phyloP scores from a whole-genome alignment of 2,888 invertebrate species.

The Ischnus inquisitorius region DNA sequence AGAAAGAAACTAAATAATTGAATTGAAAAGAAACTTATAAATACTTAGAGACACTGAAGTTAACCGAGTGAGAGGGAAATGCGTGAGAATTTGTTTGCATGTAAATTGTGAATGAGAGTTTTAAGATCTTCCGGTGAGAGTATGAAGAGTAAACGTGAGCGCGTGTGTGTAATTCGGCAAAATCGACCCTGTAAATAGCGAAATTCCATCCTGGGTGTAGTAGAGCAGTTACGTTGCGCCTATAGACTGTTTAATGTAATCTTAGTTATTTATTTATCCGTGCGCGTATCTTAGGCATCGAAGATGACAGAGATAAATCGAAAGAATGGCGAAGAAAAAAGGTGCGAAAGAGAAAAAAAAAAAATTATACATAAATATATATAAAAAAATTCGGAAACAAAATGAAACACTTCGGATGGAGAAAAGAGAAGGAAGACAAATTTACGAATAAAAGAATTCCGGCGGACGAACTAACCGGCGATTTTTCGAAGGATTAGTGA shows the following conservation, averaged over 20 bases:
- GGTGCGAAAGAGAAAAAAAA: slow-evolving; percentile 47
- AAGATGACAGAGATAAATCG: slow-evolving; percentile 10
- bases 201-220: slow-evolving; percentile 72
- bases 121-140: slow-evolving; percentile 46
- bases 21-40: slow-evolving; percentile 35
- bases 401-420: slow-evolving; percentile 63
- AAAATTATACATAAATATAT: slow-evolving; percentile 32
- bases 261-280: slow-evolving; percentile 85
- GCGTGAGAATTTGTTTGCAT: slow-evolving; percentile 60
- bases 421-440: slow-evolving; percentile 44
- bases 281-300: slow-evolving; percentile 67
- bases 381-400: slow-evolving; percentile 68
- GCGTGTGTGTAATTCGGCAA: slow-evolving; percentile 24
- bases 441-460: slow-evolving; percentile 17
- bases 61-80: slow-evolving; percentile 30
- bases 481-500: slow-evolving; percentile 49
- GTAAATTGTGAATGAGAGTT: slow-evolving; percentile 50
- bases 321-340: slow-evolving; percentile 24
- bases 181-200: slow-evolving; percentile 71
- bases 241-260: slow-evolving; percentile 85
- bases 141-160: slow-evolving; percentile 26
- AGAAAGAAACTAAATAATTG: slow-evolving; percentile 19
- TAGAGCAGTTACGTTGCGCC: slow-evolving; percentile 79
- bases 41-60: slow-evolving; percentile 54
- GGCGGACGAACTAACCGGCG: slow-evolving; percentile 49